These are phyloP conservation scores for Dendrocopos noguchii DNA, from an alignment of 2,113 vertebrate species.

Conservation along the genomic window DNA sequence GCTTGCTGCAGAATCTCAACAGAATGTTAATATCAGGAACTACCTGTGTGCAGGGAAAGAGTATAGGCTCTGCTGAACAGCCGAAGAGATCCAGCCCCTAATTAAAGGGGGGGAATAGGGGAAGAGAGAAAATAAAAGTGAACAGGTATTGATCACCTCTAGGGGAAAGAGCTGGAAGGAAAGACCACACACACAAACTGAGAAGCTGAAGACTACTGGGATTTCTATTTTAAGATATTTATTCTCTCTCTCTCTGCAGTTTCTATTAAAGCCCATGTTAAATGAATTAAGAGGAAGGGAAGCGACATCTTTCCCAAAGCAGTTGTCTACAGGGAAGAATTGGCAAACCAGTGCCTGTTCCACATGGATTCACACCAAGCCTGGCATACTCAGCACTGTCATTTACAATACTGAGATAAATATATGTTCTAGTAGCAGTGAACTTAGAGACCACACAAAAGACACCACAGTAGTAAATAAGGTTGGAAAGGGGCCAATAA, in stretches of 20 bases:
- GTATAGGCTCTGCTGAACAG: not conserved
- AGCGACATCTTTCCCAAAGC: not conserved
- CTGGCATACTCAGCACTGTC: not conserved
- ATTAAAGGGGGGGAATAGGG: not conserved
- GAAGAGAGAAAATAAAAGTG: not conserved
- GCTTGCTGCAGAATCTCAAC: not conserved
- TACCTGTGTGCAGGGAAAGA: not conserved
- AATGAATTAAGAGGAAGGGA: not conserved
- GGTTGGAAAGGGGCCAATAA: not conserved
- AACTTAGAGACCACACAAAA: not conserved
- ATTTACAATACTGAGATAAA: not conserved
- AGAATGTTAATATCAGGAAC: not conserved
- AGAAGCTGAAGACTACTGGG: not conserved
- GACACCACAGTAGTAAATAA: not conserved
- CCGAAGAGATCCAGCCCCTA: not conserved
- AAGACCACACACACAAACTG: not conserved
- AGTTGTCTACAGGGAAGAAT: not conserved
- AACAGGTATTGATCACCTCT: not conserved
- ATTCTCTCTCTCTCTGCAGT: not conserved
- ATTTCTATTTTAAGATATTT: not conserved
- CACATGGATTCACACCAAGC: not conserved
- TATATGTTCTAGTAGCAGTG: not conserved
- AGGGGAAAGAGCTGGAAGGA: not conserved
- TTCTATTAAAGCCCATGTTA: not conserved
- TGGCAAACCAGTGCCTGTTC: not conserved